These are phyloP conservation scores for Leptopilina clavipes DNA, from an alignment of 1,140 invertebrate species.

Conservation along the genomic window DNA sequence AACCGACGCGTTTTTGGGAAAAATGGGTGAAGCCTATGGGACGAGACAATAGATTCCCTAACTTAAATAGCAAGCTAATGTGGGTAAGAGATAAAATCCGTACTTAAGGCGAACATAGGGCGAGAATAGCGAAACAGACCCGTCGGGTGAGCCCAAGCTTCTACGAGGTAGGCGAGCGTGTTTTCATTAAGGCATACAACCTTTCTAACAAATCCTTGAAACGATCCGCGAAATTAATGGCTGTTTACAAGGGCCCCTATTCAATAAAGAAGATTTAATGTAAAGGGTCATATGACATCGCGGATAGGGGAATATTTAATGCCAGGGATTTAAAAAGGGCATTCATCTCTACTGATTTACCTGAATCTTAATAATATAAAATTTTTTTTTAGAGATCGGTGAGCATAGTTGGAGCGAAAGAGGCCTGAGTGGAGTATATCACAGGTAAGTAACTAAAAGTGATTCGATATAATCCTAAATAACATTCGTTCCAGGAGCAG, in stretches of 20 bases:
- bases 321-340: neutral
- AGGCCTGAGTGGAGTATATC: no score
- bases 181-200: neutral
- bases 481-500: no score
- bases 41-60: no score
- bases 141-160: neutral
- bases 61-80: neutral
- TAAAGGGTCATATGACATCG: neutral
- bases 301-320: neutral
- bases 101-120: neutral
- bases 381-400: no score
- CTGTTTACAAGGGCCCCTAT: neutral
- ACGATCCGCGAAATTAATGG: neutral
- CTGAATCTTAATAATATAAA: no score
- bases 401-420: no score
- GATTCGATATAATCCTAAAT: no score
- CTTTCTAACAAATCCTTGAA: neutral
- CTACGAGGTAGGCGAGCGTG: neutral
- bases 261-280: neutral
- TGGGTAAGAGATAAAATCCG: neutral
- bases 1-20: neutral
- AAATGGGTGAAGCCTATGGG: neutral
- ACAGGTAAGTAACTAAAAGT: no score
- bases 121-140: neutral
- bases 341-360: neutral